A percentile compares a stretch with the other conserved stretches of the same genome.
Evolutionary conservation across 1,140 invertebrate genomes (phyloP).

Genomic region (Diprion similis): DNA sequence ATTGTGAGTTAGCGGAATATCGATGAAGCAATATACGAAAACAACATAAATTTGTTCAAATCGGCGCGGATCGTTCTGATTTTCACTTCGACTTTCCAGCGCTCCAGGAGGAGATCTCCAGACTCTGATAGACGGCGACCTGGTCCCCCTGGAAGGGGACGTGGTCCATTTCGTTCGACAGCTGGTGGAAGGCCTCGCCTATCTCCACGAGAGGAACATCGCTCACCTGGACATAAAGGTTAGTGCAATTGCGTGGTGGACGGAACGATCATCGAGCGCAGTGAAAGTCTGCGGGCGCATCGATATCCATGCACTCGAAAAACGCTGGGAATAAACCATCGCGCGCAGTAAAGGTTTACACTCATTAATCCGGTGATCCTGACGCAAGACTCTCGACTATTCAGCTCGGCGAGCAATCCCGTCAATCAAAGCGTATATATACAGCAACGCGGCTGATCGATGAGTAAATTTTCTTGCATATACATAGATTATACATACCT

Average conservation of each 20-base stretch:
- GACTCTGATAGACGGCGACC: slow-evolving; percentile 77
- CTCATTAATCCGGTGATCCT: too few species aligned
- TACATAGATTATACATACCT: too few species aligned
- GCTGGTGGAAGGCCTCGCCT: slow-evolving; percentile 74
- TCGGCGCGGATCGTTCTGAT: too few species aligned
- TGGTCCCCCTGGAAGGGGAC: slow-evolving; percentile 74
- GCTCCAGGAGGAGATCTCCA: slow-evolving; percentile 80
- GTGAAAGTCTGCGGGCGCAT: not conserved
- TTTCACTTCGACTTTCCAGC: slow-evolving; percentile 59
- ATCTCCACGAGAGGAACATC: slow-evolving; percentile 77
- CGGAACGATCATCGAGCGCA: not conserved
- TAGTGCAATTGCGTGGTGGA: slow-evolving; percentile 35
- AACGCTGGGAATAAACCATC: not conserved
- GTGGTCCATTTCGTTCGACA: slow-evolving; percentile 74
- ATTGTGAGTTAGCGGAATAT: slow-evolving; percentile 66
- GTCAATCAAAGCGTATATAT: too few species aligned
- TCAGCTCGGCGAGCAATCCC: too few species aligned
- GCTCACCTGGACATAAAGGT: slow-evolving; percentile 85
- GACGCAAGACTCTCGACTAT: too few species aligned
- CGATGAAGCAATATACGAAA: slow-evolving; percentile 1
- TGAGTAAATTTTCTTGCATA: too few species aligned
- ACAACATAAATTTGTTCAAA: not conserved
- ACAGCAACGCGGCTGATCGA: too few species aligned
- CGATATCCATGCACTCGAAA: not conserved
- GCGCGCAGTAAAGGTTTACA: too few species aligned